phyloP scores from a whole-genome alignment of 2,113 vertebrate genomes.

The Campylomormyrus tamandua region DNA sequence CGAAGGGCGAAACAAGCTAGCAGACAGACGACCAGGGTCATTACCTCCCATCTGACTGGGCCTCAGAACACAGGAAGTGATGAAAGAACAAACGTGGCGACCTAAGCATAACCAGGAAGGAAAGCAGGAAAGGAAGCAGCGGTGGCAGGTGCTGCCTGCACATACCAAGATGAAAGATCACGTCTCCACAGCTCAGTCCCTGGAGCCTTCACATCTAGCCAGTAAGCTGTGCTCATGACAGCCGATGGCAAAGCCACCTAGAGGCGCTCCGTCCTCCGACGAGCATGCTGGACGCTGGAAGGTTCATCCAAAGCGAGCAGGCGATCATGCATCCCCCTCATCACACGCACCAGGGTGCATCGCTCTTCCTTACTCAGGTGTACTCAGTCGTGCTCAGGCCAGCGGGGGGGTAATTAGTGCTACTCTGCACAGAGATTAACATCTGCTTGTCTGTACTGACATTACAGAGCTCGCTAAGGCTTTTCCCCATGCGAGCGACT shows the following conservation, averaged over 20 bases:
- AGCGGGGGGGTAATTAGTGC: neutral
- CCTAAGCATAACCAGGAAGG: neutral
- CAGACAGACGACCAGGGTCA: slow-evolving; percentile 20
- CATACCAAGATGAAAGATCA: slow-evolving; percentile 16
- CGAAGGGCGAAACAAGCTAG: slow-evolving; percentile 1
- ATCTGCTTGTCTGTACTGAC: neutral
- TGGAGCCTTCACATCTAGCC: neutral
- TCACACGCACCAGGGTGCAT: neutral
- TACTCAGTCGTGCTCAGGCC: neutral
- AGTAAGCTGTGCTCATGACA: neutral
- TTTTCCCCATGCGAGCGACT: neutral
- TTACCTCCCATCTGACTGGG: neutral
- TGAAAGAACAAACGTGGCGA: slow-evolving; percentile 14
- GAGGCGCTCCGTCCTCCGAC: neutral
- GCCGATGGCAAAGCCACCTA: neutral
- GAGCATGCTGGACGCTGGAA: neutral
- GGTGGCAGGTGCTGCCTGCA: neutral
- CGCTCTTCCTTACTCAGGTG: neutral
- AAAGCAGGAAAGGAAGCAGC: neutral
- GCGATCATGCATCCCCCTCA: neutral
- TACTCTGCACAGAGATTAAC: neutral
- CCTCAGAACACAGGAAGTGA: neutral
- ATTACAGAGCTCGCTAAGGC: neutral
- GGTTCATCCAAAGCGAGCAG: neutral
- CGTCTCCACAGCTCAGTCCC: neutral